phyloP scores from a whole-genome alignment of 2,888 invertebrate species.

The Dysmachus trigonus region DNA sequence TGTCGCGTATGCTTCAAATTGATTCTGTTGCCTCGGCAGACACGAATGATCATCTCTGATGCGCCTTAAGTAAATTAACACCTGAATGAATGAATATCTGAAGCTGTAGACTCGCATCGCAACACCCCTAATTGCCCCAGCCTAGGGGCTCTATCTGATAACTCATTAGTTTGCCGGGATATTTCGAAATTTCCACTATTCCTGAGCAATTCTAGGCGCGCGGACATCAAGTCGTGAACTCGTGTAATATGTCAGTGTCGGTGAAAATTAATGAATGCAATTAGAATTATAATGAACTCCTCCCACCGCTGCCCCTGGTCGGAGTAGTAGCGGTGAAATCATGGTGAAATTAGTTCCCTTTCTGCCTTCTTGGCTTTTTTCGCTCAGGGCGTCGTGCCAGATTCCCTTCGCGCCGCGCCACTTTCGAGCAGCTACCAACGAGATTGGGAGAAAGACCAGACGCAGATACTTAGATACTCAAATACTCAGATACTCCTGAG shows the following conservation, averaged over 20 bases:
- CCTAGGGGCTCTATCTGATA: background rate
- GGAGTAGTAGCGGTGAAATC: background rate
- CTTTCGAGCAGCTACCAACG: background rate
- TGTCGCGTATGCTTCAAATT: background rate
- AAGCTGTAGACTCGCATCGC: background rate
- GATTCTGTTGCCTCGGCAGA: background rate
- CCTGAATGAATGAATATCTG: background rate
- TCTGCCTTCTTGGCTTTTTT: background rate
- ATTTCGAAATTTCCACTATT: background rate
- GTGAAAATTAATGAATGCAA: slow-evolving; percentile 30
- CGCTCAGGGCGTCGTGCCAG: background rate
- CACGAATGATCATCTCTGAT: background rate
- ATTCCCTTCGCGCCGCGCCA: background rate
- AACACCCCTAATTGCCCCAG: background rate
- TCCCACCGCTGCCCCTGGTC: background rate
- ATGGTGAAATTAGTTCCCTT: background rate
- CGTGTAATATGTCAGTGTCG: slow-evolving; percentile 39
- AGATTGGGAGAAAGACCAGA: background rate
- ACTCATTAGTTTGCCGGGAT: background rate
- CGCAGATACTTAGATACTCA: background rate
- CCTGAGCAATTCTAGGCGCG: background rate
- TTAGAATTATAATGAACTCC: slow-evolving; percentile 31
- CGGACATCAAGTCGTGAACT: slow-evolving; percentile 24
- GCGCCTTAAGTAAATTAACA: slow-evolving; percentile 1
- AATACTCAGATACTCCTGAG: background rate